Base-by-base conservation (phyloP, 2,888 invertebrate species). In the Esperia sulphurella region DNA sequence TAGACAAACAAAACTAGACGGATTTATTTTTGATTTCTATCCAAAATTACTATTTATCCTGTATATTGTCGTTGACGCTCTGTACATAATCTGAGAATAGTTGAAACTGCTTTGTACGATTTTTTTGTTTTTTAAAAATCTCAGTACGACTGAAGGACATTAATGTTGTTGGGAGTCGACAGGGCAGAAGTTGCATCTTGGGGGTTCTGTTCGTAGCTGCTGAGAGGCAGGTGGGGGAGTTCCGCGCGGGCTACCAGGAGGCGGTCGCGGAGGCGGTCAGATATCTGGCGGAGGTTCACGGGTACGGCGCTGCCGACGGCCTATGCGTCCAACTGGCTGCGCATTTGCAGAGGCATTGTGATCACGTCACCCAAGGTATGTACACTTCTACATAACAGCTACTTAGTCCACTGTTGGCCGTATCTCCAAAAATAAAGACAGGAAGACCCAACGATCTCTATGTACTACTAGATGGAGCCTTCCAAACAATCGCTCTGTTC, bases 221-320 rank as follows among this genome's bases (percentile, higher is more conserved):
- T n/a, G 87, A 87, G 48, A 67, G 78, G 10, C 75, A 69, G 43
- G 81, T 73, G 46, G 81, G 78, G 28, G 68, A 75, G 58, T 96
- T 94, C 79, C 91, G 94, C 48, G 91, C 95, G 13, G 98, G 98
- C 1, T 98, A 94, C 86, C 95, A 96, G 72, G 98, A 97, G 78
- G 98, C 98, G 59, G 92, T 96, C 72, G 94, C 95, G 46, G 98
- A 98, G 79, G 94, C 95, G 0, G 94, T 97, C 87, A 93, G 96
- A 61, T 98, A 96, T 80, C 92, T 98, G 44, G 95, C 96, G 14
- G 97, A 97, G 69, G 93, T 94, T 8, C 95, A 96, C 66, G 95
- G 95, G 3, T 94, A 94, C 75, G 94, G 92, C 46, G 93, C 94
- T 0, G 91, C 93, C n/a, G 97, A 97, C 71, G 93, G 94, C 0